Base-by-base conservation (phyloP, 2,797 vertebrate species). In the Anolis apletophallus region DNA sequence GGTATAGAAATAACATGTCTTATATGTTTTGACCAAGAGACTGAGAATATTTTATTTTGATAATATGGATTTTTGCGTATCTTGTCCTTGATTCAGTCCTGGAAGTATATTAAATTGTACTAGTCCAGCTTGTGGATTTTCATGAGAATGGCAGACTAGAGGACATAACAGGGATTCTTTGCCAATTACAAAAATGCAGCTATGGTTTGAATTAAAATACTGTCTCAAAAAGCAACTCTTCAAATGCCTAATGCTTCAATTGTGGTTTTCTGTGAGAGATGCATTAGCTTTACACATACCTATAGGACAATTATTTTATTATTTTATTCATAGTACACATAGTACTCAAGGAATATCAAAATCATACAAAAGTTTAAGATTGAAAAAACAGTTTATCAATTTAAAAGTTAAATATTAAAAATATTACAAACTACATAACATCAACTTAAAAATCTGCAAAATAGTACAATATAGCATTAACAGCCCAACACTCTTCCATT, bases 41-140 rank as follows among this genome's bases (percentile, higher is more conserved):
- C 29, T 64, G 46, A 68, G 10, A 5, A 26, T 55, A 77, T 13
- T 68, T 77, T 76, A 77, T 77, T 84, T 64, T n/a, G 61, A 29
- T 67, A 67, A 68, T 29, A 29, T 87, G 83, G 88, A 91, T 87
- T 90, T 69, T 81, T 19, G 6, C 77, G 80, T 81, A 29, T 69
- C 88, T 71, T 59, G 34, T 90, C 87, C 85, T 88, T 90, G 90
- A 87, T 77, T 89, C 13, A 3, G 6, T 17, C 59, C 88, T 90
- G 79, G 10, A 21, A 32, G 81, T 50, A 61, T 61, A 75, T 61
- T 80, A 67, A 32, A 75, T 59, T 86, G 88, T 88, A 84, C 80
- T 59, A 85, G 26, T 11, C 76, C 12, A 91, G 76, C 59, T 81
- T 75, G 69, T 86, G 84, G 75, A 21, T 55, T 74, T 86, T 85